Base-by-base conservation (phyloP, 2,797 vertebrate genomes). In the Mus minutoides region DNA sequence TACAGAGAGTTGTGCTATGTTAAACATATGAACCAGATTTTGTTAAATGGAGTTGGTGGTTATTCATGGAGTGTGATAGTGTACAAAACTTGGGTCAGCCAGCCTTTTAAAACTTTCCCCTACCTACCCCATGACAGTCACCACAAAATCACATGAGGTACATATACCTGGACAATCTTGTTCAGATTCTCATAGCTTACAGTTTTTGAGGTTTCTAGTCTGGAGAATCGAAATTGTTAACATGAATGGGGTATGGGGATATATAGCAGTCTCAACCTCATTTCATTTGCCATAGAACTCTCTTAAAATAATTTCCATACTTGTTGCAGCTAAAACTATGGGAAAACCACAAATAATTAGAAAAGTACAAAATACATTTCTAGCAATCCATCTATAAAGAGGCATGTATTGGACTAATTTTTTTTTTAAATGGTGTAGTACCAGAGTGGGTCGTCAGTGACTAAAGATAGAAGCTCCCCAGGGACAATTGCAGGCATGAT, bases 321-420 rank as follows among this genome's bases (percentile, higher is more conserved):
- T 1, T 78, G 22, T 19, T 88, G 4, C 22, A 46, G 16, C 16
- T 3, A 40, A 86, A 77, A 85, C 12, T 76, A 58, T 12, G 79
- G 40, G 95, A 85, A 91, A 94, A 31, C 73, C 34, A 79, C 52
- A 91, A 80, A 79, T 87, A 87, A 87, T 96, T 76, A 87, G n/a
- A 52, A 89, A 94, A 91, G 92, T 77, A 58, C 26, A 21, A 71
- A 87, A 64, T 7, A 11, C 3, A 49, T 71, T 87, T 93, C 17
- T 89, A 75, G 26, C 19, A 40, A 71, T 54, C 87, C 89, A 62
- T 96, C 29, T 54, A 31, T 37, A 67, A 91, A 56, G 31, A 84
- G 31, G 6, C 3, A 37, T 40, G 34, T 52, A 7, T 84, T 79
- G 29, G 34, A 94, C 8, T 37, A 3, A 11, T 49, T 31, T 67